Percentiles rank a stretch among this genome's conserved stretches.
phyloP scores from a whole-genome alignment of 2,888 invertebrate genomes.

The Pachydiplax longipennis region DNA sequence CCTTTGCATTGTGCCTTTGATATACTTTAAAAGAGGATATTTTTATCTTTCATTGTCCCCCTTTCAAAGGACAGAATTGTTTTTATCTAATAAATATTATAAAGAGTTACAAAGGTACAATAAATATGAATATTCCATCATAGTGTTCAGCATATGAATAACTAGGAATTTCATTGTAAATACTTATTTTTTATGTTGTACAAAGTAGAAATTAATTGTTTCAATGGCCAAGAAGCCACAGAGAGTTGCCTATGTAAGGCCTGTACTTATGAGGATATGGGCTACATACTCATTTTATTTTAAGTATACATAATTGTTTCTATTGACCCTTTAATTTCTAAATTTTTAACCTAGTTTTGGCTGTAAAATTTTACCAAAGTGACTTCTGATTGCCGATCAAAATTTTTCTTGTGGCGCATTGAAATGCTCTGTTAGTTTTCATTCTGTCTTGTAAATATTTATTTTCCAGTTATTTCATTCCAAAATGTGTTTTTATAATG shows the following conservation, averaged over 20 bases:
- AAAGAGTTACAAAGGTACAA: slow-evolving; percentile 33
- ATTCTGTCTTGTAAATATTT: slow-evolving; percentile 34
- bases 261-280: slow-evolving; percentile 40
- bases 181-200: slow-evolving; percentile 43
- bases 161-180: slow-evolving; percentile 25
- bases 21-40: background rate
- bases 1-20: slow-evolving; percentile 33
- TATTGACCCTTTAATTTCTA: background rate
- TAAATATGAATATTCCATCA: slow-evolving; percentile 15
- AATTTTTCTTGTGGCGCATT: slow-evolving; percentile 28
- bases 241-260: slow-evolving; percentile 32
- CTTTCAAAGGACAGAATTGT: slow-evolving; percentile 24
- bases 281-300: slow-evolving; percentile 19
- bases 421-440: background rate
- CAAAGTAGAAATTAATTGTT: slow-evolving; percentile 13
- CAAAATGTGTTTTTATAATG: slow-evolving; percentile 20
- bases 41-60: background rate
- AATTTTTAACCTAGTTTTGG: background rate
- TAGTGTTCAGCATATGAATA: slow-evolving; percentile 26
- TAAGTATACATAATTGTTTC: background rate
- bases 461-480: slow-evolving; percentile 24
- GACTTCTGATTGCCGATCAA: background rate
- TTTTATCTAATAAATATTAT: slow-evolving; percentile 21
- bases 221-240: slow-evolving; percentile 8
- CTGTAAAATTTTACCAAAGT: background rate